Base-by-base conservation (phyloP, 2,888 invertebrate genomes). In the Lochmaea capreae region DNA sequence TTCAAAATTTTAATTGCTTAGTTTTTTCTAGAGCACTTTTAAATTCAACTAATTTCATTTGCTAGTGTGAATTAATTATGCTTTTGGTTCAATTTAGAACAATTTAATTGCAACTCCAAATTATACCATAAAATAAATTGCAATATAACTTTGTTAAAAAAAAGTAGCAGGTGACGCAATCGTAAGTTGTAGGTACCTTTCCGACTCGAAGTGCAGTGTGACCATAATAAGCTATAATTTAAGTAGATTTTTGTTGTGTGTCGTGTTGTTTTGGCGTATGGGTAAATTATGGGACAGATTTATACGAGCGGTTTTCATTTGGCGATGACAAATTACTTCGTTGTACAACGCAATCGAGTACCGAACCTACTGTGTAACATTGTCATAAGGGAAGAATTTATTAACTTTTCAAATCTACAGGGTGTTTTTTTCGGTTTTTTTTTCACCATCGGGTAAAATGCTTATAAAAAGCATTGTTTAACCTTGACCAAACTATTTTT, bases 201-300 rank as follows among this genome's bases (percentile, higher is more conserved):
- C 59, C 39, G 65, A 72, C 68, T 74, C 75, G 26, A 76, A 79
- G 80, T 78, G 79, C 82, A 79, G 79, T 80, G 80, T 78, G 81
- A 79, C 77, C 80, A 84, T 86, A 86, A 86, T 85, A 84, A 85
- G 86, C 85, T 83, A 85, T 86, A 86, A 86, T 82, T 86, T 85
- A 85, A 81, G 80, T 73, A 79, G 83, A 86, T 85, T 85, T 85
- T 85, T 85, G 83, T 82, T 71, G 83, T 80, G 81, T 84, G 85
- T 85, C 85, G 83, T 84, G 85, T 86, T 86, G 85, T 86, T 86
- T 86, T 86, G 86, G 85, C 85, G 83, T 84, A 77, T 76, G 73
- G 6, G 84, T 86, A 86, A 86, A 81, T 85, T 86, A 86, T 85
- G 85, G 81, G 84, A 85, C 85, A 85, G 84, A 85, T 86, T 85